phyloP scores from a whole-genome alignment of 2,113 vertebrate species.

The Gavia stellata region DNA sequence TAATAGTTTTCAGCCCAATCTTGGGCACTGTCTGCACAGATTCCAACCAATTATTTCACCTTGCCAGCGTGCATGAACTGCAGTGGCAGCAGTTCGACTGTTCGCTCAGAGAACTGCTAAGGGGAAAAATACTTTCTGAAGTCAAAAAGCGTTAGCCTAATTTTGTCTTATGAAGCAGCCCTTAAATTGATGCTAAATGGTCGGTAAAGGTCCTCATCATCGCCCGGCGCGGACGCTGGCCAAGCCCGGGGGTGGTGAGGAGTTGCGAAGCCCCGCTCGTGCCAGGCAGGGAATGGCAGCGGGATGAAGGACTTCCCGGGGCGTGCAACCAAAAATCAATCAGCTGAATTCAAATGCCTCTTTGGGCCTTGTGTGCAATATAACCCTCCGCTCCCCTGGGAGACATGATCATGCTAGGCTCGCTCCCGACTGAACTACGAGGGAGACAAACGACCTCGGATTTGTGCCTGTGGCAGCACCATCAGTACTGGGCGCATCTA shows the following conservation, averaged over 20 bases:
- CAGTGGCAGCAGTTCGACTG: not conserved
- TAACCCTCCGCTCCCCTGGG: not conserved
- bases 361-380: not conserved
- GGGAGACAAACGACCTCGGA: not conserved
- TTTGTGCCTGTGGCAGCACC: not conserved
- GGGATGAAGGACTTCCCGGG: not conserved
- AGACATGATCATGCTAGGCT: not conserved
- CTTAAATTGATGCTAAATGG: not conserved
- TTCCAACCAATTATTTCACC: not conserved
- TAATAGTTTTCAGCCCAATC: not conserved
- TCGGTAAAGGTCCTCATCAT: not conserved
- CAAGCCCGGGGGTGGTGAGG: not conserved
- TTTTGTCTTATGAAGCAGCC: not conserved
- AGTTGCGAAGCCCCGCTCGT: fast-evolving
- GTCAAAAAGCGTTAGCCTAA: not conserved
- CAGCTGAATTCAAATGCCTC: slow-evolving; percentile 11
- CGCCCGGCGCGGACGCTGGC: too few relatives aligned
- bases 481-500: fast-evolving
- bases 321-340: not conserved
- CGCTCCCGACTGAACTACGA: not conserved
- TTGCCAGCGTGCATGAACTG: not conserved
- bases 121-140: not conserved
- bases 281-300: not conserved
- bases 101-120: not conserved
- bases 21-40: not conserved